phyloP scores from a whole-genome alignment of 37 sponge, comb jelly and placozoan species.

The Cladorhizidae sp. region DNA sequence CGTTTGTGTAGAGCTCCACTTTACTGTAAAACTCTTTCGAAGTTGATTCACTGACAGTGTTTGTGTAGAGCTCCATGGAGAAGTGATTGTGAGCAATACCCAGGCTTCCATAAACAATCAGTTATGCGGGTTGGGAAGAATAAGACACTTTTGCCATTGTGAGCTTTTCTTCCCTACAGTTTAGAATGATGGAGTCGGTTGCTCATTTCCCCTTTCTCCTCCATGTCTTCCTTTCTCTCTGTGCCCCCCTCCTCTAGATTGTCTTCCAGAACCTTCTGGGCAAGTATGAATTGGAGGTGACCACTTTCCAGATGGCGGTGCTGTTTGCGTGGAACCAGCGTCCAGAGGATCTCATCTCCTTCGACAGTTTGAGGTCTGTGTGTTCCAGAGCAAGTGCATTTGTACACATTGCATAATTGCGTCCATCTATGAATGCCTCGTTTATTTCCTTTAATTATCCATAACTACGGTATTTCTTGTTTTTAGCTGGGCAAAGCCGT shows the following conservation, averaged over 20 bases:
- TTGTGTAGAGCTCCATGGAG: not conserved
- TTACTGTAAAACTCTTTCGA: not conserved
- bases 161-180: too few relatives aligned
- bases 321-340: slow-evolving; percentile 93
- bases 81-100: too few relatives aligned
- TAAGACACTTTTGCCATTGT: not conserved
- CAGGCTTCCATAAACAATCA: too few relatives aligned
- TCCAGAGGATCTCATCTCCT: slow-evolving; percentile 77
- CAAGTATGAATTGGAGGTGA: slow-evolving; percentile 90
- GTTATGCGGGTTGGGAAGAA: not conserved
- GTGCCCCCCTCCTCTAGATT: slow-evolving; percentile 37
- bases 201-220: not conserved
- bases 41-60: not conserved
- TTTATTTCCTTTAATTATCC: too few relatives aligned
- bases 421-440: too few relatives aligned
- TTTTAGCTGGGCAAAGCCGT: too few relatives aligned
- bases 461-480: too few relatives aligned
- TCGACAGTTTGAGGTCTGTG: slow-evolving; percentile 85
- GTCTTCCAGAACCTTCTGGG: slow-evolving; percentile 78
- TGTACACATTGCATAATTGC: too few relatives aligned
- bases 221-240: not conserved
- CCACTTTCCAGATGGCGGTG: slow-evolving; percentile 94
- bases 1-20: not conserved
- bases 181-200: too few relatives aligned
- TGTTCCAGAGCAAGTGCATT: too few relatives aligned